Base-by-base conservation (phyloP, 2,797 vertebrate genomes). In the Microhierax caerulescens region DNA sequence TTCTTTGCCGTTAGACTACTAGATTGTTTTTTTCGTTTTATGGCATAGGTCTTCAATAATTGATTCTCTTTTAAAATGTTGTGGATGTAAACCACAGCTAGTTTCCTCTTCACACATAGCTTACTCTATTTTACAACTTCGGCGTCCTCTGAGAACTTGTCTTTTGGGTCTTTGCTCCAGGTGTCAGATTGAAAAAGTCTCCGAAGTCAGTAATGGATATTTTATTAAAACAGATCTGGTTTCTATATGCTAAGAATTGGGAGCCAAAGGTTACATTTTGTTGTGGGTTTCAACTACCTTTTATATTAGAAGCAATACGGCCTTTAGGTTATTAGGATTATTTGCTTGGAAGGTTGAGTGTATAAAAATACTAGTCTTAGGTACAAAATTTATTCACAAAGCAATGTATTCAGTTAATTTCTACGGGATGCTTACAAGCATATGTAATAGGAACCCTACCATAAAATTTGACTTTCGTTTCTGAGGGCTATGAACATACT, bases 201-300 rank as follows among this genome's bases (percentile, higher is more conserved):
- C 21, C 70, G 87, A 70, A 73, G 14, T 54, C 54, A 65, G 10
- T 59, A 67, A 93, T 69, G 24, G 4, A 24, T 32, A 1, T 78
- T 89, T 74, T 74, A 73, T 27, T 76, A 50, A 89, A 86, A 56
- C 17, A 73, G 32, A 57, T 78, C 77, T 82, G 77, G 3, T 74
- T 72, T 59, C 48, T 76, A 72, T 37, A n/a, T 84, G 57, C 28
- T 72, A 20, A 59, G 27, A 84, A 83, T 45, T 3, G 20, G 45
- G 28, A 84, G 36, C 21, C 1, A 0, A 17, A 84, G 39, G 37
- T 74, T 56, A 48, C 0, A 0, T 57, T 80, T 88, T 70, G n/a
- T 27, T 83, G n/a, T 37, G n/a, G 17, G 2, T 56, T 41, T 84
- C 17, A 48, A 12, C 18, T 64, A 53, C 8, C 6, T 77, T 78